Base-by-base conservation (phyloP, 2,113 vertebrate species). In the Anthoscopus minutus region DNA sequence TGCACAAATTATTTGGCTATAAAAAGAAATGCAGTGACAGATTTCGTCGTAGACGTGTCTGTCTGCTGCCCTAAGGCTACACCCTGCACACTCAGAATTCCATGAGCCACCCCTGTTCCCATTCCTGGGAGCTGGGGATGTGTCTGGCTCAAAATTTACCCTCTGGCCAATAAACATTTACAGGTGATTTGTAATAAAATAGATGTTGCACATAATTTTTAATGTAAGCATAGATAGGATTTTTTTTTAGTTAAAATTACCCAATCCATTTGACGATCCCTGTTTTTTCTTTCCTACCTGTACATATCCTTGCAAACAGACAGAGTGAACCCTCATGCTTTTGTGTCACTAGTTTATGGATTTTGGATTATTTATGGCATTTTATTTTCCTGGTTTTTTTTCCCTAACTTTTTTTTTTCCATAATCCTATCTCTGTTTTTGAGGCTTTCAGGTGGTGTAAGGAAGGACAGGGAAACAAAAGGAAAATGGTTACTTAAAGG, bases 191-290 rank as follows among this genome's bases (percentile, higher is more conserved):
- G 20, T 71, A 60, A 40, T 27, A 9, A 92, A 85, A 89, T 16
- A 35, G 56, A 54, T 54, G 16, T 57, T 65, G 50, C 42, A 7
- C 40, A 24, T 35, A 50, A 54, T 85, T 88, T 81, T 79, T 76
- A 53, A 35, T 76, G 57, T 50, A 79, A 88, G 78, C 1, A 1
- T 65, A 69, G 65, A 38, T 13, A 47, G 13, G 1, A 3, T 7
- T 70, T 69, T 71, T 27, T 24, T 54, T 70, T 13, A 6, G 13
- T 12, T 11, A 11, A 74, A 73, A 38, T 44, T 37, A 25, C 17
- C 45, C 45, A 53, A 28, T 5, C 11, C 0, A 0, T 71, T 38
- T 80, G 37, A 33, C 11, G 3, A 70, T 35, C 20, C 7, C 4
- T 60, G 14, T 35, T 27, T 56, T 31, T 69, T 24, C 18, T 25